Conservation (phyloP, 2,888 invertebrate species). For the Periphyllus acericola region DNA sequence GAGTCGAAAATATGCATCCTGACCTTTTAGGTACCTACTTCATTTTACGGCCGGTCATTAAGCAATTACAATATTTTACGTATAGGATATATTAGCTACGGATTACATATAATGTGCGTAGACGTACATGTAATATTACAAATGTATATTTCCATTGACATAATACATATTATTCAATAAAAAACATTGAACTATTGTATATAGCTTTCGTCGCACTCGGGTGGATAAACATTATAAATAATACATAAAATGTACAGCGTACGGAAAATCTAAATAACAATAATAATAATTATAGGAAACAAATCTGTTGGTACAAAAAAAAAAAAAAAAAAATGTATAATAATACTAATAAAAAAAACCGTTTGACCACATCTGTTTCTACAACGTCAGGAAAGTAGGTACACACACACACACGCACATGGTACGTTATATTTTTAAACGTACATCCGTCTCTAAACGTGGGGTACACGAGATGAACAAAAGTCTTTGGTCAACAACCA, state of each 20-base stretch:
- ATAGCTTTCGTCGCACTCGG: conserved; percentile 10
- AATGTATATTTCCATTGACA: not conserved
- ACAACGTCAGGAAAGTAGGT: not conserved
- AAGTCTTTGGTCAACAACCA: conserved; percentile 8
- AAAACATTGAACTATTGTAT: conserved; percentile 9
- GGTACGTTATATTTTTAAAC: not conserved
- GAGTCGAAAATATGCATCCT: no score
- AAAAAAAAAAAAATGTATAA: not conserved
- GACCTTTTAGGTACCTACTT: no score
- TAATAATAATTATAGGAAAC: not conserved
- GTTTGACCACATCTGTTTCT: conserved; percentile 35
- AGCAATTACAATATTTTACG: no score
- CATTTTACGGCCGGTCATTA: no score
- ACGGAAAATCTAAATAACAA: not conserved
- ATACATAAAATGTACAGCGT: not conserved
- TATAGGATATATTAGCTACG: no score
- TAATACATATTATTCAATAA: not conserved
- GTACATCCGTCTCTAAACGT: conserved; percentile 23
- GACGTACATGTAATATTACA: not conserved
- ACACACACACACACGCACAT: not conserved
- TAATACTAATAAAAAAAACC: conserved; percentile 22
- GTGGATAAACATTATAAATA: not conserved
- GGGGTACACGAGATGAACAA: not conserved
- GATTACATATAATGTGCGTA: not conserved
- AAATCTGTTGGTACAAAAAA: conserved; percentile 22